phyloP scores from a whole-genome alignment of 2,888 invertebrate species.

The Drosophila subsilvestris region DNA sequence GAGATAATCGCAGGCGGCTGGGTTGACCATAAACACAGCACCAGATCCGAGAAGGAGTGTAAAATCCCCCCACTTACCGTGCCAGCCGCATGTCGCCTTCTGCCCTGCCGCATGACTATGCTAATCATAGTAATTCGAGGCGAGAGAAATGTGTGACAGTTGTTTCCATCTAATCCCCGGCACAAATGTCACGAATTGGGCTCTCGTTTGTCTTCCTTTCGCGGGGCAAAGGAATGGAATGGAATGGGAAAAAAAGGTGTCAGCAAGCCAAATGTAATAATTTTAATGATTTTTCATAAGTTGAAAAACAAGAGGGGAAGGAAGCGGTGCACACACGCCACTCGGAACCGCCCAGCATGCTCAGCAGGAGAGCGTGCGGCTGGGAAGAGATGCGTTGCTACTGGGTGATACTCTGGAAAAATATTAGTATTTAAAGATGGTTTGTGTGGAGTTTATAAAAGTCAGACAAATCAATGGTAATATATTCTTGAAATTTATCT shows the following conservation, averaged over 20 bases:
- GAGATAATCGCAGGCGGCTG: slow-evolving; percentile 48
- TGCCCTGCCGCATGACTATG: slow-evolving; percentile 36
- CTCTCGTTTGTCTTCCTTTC: slow-evolving; percentile 37
- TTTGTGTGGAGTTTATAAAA: neutral
- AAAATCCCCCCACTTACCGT: slow-evolving; percentile 4
- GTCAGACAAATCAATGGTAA: neutral
- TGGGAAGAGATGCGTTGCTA: neutral
- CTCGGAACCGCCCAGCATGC: slow-evolving; percentile 8
- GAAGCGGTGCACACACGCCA: slow-evolving; percentile 23
- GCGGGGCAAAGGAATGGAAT: slow-evolving; percentile 11
- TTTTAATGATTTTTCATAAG: slow-evolving; percentile 80
- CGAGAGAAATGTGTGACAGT: slow-evolving; percentile 74
- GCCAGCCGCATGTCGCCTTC: neutral
- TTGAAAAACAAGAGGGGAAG: slow-evolving; percentile 47
- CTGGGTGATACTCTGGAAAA: slow-evolving; percentile 17
- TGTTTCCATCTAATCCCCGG: slow-evolving; percentile 73
- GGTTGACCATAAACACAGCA: slow-evolving; percentile 40
- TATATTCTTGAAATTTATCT: neutral
- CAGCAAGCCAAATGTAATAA: slow-evolving; percentile 78
- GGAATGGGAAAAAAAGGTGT: slow-evolving; percentile 58
- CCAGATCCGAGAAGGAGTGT: slow-evolving; percentile 9
- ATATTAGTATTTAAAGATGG: neutral
- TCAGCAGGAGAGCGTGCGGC: slow-evolving; percentile 15
- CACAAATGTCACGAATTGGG: slow-evolving; percentile 73
- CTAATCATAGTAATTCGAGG: slow-evolving; percentile 77